These are phyloP conservation scores for Megastigmus dorsalis DNA, from an alignment of 2,888 invertebrate species.

Conservation along the genomic window DNA sequence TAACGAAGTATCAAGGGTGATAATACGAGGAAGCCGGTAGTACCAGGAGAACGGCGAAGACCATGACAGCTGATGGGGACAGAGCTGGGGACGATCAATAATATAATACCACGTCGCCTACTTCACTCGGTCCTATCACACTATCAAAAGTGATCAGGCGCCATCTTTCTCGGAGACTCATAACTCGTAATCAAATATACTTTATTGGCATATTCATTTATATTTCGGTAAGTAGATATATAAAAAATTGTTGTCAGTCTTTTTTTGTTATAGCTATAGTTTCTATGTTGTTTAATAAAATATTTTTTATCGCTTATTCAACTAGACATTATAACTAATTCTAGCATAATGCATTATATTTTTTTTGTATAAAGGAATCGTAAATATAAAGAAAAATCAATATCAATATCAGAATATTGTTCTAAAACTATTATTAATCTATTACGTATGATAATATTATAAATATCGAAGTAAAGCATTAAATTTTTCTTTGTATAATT, in stretches of 20 bases:
- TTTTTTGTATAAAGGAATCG: background rate
- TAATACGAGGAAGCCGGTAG: conserved; percentile 57
- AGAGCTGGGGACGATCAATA: conserved; percentile 69
- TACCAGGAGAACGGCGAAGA: conserved; percentile 66
- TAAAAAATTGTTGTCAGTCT: conserved; percentile 1
- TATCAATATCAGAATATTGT: too few relatives aligned
- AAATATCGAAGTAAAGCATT: too few relatives aligned
- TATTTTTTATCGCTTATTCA: background rate
- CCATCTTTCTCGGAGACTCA: conserved; percentile 54
- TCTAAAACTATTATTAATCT: too few relatives aligned
- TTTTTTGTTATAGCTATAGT: background rate
- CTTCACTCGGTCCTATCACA: conserved; percentile 64
- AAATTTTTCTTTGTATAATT: too few relatives aligned
- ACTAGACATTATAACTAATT: background rate
- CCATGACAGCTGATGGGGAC: conserved; percentile 68
- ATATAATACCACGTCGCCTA: conserved; percentile 69
- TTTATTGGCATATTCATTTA: background rate
- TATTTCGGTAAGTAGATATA: conserved; percentile 3
- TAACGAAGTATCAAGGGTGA: conserved; percentile 17
- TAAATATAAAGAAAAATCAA: too few relatives aligned
- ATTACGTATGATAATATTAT: too few relatives aligned
- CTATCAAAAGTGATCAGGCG: conserved; percentile 62
- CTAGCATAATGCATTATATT: background rate
- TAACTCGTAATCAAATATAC: conserved; percentile 46
- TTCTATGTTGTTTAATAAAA: too few relatives aligned